Evolutionary conservation across 2,888 invertebrate species (phyloP), one percentile per base, ranked within the genome.

Genomic region (Cheilosia urbana): DNA sequence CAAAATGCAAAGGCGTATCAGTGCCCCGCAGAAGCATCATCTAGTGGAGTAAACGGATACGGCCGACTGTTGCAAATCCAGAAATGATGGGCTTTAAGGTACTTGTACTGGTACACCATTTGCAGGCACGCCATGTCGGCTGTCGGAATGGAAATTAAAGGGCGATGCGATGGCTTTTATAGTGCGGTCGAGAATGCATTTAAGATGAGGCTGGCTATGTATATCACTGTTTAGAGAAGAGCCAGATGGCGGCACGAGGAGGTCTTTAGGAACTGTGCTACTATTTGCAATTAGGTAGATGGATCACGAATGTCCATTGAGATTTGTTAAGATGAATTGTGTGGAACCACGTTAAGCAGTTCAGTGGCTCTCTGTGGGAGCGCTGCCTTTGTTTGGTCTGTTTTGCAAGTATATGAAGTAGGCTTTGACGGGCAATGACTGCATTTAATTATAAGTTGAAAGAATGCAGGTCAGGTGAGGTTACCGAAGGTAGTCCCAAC

Each of bases 81-180:
- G 81, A 81, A 77, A 80, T 85, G 66, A 85, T 85, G 81, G 85
- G 57, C 75, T 84, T 84, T 84, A 79, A 84, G 76, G 84, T 84
- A 80, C 65, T 53, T 62, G 65, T 65, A 75, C 65, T 53, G 63
- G 65, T 65, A 75, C 69, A 75, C 84, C 78, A 66, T 75, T 65
- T 75, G 63, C 51, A 58, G 73, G 42, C 72, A 72, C 57, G 42
- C 62, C 62, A 37, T 42, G 53, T 34, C 51, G 66, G 65, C 55
- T 55, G 57, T 21, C 58, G 71, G 58, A 66, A 62, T 75, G 69
- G 21, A 51, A 85, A 76, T 81, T 81, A 81, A 81, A 85, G 85
- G 72, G 81, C 72, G 71, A 72, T 76, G 85, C 73, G 24, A 53
- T 68, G 66, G 72, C 76, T 85, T 85, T 76, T 65, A 65, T 65